phyloP scores from a whole-genome alignment of 1,140 invertebrate species.

The Drosophila bifasciata region DNA sequence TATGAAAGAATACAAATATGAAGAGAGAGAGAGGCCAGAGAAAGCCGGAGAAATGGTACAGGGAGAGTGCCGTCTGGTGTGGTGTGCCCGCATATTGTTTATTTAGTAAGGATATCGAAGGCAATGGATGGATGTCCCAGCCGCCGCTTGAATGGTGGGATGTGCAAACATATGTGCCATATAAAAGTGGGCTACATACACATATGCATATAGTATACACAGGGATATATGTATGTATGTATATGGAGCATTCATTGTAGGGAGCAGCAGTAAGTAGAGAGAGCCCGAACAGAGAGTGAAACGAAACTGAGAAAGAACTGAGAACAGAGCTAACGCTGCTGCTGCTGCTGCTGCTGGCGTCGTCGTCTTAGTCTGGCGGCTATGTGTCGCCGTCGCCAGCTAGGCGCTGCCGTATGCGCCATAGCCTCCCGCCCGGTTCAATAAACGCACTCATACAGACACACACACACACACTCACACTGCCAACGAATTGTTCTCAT shows the following conservation, averaged over 20 bases:
- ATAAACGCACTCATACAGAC: slow-evolving; percentile 52
- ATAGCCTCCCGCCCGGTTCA: slow-evolving; percentile 37
- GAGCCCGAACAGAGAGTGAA: slow-evolving; percentile 22
- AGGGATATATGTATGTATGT: slow-evolving; percentile 4
- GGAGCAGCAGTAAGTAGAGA: slow-evolving; percentile 27
- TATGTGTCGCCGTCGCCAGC: slow-evolving; percentile 52
- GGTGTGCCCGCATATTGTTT: slow-evolving; percentile 62
- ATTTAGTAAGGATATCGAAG: slow-evolving; percentile 55
- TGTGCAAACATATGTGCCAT: slow-evolving; percentile 44
- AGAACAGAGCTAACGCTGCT: slow-evolving; percentile 22
- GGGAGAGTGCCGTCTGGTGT: slow-evolving; percentile 17
- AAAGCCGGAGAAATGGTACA: neutral
- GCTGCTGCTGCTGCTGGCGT: neutral
- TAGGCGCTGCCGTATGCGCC: slow-evolving; percentile 35
- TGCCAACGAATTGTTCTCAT: slow-evolving; percentile 39
- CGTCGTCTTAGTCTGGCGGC: slow-evolving; percentile 13
- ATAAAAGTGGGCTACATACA: slow-evolving; percentile 22
- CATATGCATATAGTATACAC: neutral
- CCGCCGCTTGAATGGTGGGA: slow-evolving; percentile 32
- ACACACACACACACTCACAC: slow-evolving; percentile 18
- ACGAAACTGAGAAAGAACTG: slow-evolving; percentile 22
- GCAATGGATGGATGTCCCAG: slow-evolving; percentile 21
- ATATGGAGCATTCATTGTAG: slow-evolving; percentile 33
- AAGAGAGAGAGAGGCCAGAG: neutral
- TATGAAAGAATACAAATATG: slow-evolving; percentile 8